Conservation (phyloP, 2,888 invertebrate species). For the Furcula furcula region DNA sequence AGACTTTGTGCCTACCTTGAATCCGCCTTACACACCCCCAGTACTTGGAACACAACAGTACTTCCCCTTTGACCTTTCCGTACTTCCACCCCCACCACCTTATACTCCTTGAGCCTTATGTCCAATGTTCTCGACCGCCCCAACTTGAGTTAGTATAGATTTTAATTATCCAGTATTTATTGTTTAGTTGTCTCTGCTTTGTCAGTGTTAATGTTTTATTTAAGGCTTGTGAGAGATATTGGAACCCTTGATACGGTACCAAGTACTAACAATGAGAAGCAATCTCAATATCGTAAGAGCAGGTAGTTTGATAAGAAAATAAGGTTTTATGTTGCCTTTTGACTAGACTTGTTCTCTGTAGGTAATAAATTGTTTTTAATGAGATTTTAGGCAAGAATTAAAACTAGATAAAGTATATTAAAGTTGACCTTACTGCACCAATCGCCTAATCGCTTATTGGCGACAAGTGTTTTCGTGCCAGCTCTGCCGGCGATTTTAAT, state of each 20-base stretch:
- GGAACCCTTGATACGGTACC: neutral
- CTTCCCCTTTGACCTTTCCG: constrained; percentile 72
- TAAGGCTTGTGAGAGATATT: constrained; percentile 14
- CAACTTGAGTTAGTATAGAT: constrained; percentile 31
- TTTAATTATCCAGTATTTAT: constrained; percentile 30
- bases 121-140: constrained; percentile 16
- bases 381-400: constrained; percentile 14
- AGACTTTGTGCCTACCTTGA: constrained; percentile 53
- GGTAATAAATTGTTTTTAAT: constrained; percentile 9
- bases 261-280: constrained; percentile 4
- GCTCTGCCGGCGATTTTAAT: too few species aligned
- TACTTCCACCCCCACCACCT: constrained; percentile 77
- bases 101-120: constrained; percentile 67
- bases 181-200: constrained; percentile 7
- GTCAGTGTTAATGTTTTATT: constrained; percentile 12
- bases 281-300: constrained; percentile 18
- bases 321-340: neutral
- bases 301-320: constrained; percentile 3
- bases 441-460: too few species aligned
- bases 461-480: too few species aligned
- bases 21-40: constrained; percentile 60
- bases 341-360: neutral
- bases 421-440: too few species aligned
- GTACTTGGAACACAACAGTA: constrained; percentile 67
- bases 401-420: too few species aligned